phyloP scores from a whole-genome alignment of 1,140 invertebrate species.

The Geopemphigus sp. region DNA sequence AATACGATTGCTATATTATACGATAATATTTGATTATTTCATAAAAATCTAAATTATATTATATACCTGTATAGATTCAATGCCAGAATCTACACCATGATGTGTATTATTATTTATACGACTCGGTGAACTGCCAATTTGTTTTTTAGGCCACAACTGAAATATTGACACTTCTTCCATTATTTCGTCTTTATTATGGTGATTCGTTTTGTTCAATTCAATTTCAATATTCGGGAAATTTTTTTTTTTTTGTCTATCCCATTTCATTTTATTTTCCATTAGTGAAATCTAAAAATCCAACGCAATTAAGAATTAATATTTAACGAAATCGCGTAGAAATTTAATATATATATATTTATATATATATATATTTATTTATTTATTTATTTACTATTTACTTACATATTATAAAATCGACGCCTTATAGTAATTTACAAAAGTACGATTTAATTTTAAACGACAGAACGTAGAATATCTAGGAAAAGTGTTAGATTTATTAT shows the following conservation, averaged over 20 bases:
- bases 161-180: not conserved
- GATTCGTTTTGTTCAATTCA: not conserved
- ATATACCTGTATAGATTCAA: constrained; percentile 23
- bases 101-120: not conserved
- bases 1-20: no score
- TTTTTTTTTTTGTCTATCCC: constrained; percentile 18
- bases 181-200: not conserved
- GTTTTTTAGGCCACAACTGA: not conserved
- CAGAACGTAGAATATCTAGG: no score
- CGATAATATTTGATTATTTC: not conserved
- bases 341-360: no score
- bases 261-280: constrained; percentile 38
- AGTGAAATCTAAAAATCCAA: not conserved
- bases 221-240: constrained; percentile 18
- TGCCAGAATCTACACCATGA: not conserved
- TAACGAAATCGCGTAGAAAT: no score
- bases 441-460: no score
- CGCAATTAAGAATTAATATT: not conserved
- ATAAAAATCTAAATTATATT: not conserved
- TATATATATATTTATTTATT: no score
- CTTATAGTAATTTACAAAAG: no score
- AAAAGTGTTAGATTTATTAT: no score
- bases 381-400: not conserved
- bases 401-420: no score
- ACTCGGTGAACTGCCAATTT: not conserved